Percentiles rank a stretch among this genome's conserved stretches.
Conservation (phyloP, 1,140 invertebrate genomes). For the Drosophila rufa region DNA sequence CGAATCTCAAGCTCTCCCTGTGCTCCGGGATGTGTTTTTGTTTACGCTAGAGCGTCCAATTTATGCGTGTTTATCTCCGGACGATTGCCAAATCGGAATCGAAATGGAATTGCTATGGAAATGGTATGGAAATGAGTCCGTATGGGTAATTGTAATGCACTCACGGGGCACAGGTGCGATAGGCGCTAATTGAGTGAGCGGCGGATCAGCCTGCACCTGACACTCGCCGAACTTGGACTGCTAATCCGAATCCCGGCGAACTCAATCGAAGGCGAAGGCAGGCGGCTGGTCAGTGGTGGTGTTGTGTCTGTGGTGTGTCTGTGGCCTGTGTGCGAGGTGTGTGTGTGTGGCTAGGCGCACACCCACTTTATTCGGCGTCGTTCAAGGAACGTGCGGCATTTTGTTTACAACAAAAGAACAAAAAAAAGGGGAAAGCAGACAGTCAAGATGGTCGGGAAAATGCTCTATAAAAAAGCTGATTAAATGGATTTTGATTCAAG, state of each 20-base stretch:
- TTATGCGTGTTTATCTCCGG: conserved; percentile 60
- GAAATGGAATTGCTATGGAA: conserved; percentile 24
- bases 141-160: conserved; percentile 30
- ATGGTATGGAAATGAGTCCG: conserved; percentile 11
- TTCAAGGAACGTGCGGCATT: conserved; percentile 31
- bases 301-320: conserved; percentile 6
- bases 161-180: not conserved
- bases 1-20: not conserved
- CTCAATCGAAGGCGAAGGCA: conserved; percentile 25
- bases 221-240: conserved; percentile 58
- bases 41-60: conserved; percentile 41
- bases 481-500: not conserved
- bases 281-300: not conserved
- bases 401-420: conserved; percentile 67
- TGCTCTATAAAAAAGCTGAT: conserved; percentile 13
- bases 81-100: conserved; percentile 39
- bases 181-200: conserved; percentile 10
- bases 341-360: conserved; percentile 14
- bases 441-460: conserved; percentile 13
- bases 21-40: conserved; percentile 37
- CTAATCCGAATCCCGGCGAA: conserved; percentile 16
- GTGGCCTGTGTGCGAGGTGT: conserved; percentile 4
- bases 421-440: conserved; percentile 6
- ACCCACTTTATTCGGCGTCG: conserved; percentile 18
- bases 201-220: conserved; percentile 57